Evolutionary conservation across 2,888 invertebrate species (phyloP), one percentile per base, ranked within the genome.

Genomic region (Ochlodes sylvanus): DNA sequence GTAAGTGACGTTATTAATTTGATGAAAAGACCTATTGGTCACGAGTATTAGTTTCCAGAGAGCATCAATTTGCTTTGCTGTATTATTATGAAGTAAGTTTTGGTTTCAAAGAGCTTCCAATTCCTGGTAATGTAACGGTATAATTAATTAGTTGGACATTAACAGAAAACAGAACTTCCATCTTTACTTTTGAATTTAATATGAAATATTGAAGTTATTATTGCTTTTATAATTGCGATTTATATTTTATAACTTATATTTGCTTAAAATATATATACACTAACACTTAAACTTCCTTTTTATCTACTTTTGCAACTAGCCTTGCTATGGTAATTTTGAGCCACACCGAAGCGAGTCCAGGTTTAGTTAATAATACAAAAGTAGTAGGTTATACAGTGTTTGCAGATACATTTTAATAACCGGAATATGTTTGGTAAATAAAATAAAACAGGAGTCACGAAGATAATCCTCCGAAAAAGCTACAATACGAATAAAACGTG

Each of bases 1-100:
- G 78, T 79, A 80, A 83, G 80, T 84, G 84, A 78, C 77, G 78
- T 81, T 85, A 84, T 83, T 88, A 88, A 87, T 85, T 83, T 84
- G 79, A 81, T 83, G 78, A 83, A 85, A 87, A 83, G 76, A 81
- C 79, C 80, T 76, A 85, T 81, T 82, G 81, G 83, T 84, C 80
- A 80, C 72, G 73, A 70, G 71, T 75, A 76, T 79, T 79, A 78
- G 68, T 68, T 68, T 61, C 65, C 69, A 38, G 54, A 17, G 44
- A 62, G 69, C 57, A 65, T 68, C 50, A 69, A 70, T 62, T 70
- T 68, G 77, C 77, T 76, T 74, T 34, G 47, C 34, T 38, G n/a
- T 58, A 42, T 41, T 58, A 42, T 41, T 47, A 50, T 21, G 47
- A n/a, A 41, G 27, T 17, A 41, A 58, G 38, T 52, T 50, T 52